These are phyloP conservation scores for Trichoplusia ni DNA, from an alignment of 1,140 invertebrate genomes.

Conservation along the genomic window DNA sequence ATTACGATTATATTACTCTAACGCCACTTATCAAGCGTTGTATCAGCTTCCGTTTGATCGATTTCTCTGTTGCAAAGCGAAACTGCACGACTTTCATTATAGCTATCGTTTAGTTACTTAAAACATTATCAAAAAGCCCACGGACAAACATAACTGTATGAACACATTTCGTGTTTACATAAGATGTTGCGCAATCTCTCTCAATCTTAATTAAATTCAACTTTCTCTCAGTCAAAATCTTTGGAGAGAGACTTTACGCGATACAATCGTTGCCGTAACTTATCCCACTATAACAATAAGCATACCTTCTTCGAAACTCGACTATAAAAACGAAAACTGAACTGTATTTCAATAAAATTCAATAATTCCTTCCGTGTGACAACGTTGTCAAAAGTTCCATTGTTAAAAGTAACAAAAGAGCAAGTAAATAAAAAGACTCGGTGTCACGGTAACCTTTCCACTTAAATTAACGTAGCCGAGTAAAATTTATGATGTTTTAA, in stretches of 20 bases:
- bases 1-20: too few relatives aligned
- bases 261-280: constrained; percentile 3
- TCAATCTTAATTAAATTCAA: constrained; percentile 8
- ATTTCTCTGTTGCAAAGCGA: too few relatives aligned
- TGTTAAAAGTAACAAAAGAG: constrained; percentile 22
- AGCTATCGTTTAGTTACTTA: not conserved
- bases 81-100: not conserved
- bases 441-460: constrained; percentile 24
- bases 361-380: constrained; percentile 24
- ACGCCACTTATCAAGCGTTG: too few relatives aligned
- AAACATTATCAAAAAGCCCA: not conserved
- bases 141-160: not conserved
- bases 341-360: not conserved
- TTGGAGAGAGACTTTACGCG: constrained; percentile 7
- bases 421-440: constrained; percentile 4
- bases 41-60: too few relatives aligned
- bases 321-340: not conserved
- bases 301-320: constrained; percentile 9
- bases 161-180: constrained; percentile 15
- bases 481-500: constrained; percentile 22
- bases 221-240: constrained; percentile 15
- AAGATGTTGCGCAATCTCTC: constrained; percentile 16
- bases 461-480: constrained; percentile 24
- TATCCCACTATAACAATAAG: constrained; percentile 15
- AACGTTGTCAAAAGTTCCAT: constrained; percentile 3